Evolutionary conservation across 2,113 vertebrate genomes (phyloP), one percentile per base, ranked within the genome.

Genomic region (Gymnobelideus leadbeateri): DNA sequence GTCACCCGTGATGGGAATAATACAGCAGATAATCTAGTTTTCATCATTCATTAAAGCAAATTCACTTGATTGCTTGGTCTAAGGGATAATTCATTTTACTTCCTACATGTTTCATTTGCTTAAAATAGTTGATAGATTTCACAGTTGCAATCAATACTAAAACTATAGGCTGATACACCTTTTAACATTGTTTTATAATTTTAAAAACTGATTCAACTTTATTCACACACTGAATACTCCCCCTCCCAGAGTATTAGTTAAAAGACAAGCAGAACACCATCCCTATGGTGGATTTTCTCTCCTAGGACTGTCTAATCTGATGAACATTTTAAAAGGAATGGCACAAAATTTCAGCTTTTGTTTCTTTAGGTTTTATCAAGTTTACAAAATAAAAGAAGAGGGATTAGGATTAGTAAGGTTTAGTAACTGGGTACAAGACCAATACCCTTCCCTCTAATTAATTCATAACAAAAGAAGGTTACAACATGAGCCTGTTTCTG

Each of bases 1-100:
- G 96, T 97, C 97, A 97, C 68, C 94, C 89, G 24, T 95, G 96
- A 92, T 97, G 96, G 97, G 96, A 97, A 96, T 96, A 94, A 94
- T 23, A 92, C 28, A 52, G 93, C 11, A 94, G 94, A 94, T 93
- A 96, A 96, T 96, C 92, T 95, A 90, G 91, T 95, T 96, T 92
- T 93, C 94, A 94, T 94, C 91, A 96, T 95, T 93, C 25, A 47
- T 95, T 93, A 96, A 54, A 89, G 96, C 94, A 94, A n/a, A 94
- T 89, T 95, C 93, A 61, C 93, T 91, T 84, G 2, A n/a, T 94
- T 93, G 90, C 77, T 92, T 54, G 89, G 52, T 92, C 95, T 93
- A 91, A 89, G 93, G 95, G 92, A 91, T 94, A 95, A 89, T 93
- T 91, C 52, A 47, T 91, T 95, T 91, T 57, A 61, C 37, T 93